phyloP scores from a whole-genome alignment of 2,113 vertebrate genomes.

The Podiceps cristatus region DNA sequence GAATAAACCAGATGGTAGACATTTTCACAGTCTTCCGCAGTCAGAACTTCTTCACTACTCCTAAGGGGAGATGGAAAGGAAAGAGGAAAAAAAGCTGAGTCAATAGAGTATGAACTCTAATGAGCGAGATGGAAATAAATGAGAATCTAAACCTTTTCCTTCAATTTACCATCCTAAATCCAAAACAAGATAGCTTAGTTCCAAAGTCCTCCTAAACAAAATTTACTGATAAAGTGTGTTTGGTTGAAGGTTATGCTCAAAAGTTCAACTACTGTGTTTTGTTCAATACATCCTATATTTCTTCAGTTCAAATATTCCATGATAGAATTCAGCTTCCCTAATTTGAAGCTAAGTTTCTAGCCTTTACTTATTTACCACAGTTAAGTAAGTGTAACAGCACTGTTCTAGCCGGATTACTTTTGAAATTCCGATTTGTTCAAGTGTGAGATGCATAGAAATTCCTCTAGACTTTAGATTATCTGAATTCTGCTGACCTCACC shows the following conservation, averaged over 20 bases:
- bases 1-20: slow-evolving; percentile 99
- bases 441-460: rapidly evolving
- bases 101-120: neutral
- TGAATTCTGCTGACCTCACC: neutral
- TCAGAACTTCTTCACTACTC: slow-evolving; percentile 98
- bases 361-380: neutral
- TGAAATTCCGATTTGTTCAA: neutral
- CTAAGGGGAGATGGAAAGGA: slow-evolving; percentile 70
- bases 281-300: rapidly evolving
- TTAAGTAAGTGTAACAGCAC: neutral
- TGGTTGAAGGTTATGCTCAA: neutral
- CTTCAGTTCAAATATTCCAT: neutral
- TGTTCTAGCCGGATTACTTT: neutral
- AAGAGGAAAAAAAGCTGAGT: neutral
- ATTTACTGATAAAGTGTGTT: neutral
- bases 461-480: neutral
- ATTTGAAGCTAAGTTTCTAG: neutral
- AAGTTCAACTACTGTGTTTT: neutral
- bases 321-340: no score
- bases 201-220: neutral
- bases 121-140: neutral
- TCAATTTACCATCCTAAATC: neutral
- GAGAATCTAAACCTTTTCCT: neutral
- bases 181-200: neutral
- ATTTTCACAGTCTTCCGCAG: slow-evolving; percentile 98